Evolutionary conservation across 2,113 vertebrate species (phyloP), one percentile per base, ranked within the genome.

Genomic region (Sardina pilchardus): DNA sequence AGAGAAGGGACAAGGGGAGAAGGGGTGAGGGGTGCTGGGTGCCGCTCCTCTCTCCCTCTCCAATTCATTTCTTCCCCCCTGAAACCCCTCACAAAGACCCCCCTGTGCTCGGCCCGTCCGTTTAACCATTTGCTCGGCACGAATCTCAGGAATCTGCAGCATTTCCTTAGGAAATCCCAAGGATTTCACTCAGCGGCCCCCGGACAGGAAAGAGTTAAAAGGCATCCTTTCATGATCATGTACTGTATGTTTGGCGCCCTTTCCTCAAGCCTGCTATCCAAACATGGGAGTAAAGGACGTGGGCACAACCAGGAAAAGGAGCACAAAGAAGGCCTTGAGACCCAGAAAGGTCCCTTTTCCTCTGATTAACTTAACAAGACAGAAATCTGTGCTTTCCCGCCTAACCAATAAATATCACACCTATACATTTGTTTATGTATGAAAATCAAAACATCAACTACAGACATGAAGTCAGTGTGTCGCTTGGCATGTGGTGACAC

Each of bases 111-210:
- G 7, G 63, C 63, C 63, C 30, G 63, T 71, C 26, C 26, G 63
- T 8, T 71, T 71, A 71, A 71, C 63, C 63, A 71, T 71, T 71
- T 71, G 63, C 63, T 71, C 26, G 10, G 63, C 63, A 71, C 30
- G 63, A 71, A 71, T 71, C 63, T 26, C n/a, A 71, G 63, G 63
- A 71, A 71, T 71, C 63, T 71, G 63, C 63, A 71, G 63, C 10
- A 71, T 71, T 71, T 71, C 63, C 63, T 71, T 71, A 71, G 63
- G 63, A 71, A 71, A 71, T 71, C 63, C 63, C 63, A 71, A 71
- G 63, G 63, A 71, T 71, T 14, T 71, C 63, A 30, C 63, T 71
- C 63, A 71, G 63, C 63, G 63, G 63, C n/a, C n/a, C 26, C 26
- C 30, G 63, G 63, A 71, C 63, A 71, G 63, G 63, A 30, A 71